Conservation (phyloP, 2,797 vertebrate genomes). For the Hyperoplus lanceolatus region DNA sequence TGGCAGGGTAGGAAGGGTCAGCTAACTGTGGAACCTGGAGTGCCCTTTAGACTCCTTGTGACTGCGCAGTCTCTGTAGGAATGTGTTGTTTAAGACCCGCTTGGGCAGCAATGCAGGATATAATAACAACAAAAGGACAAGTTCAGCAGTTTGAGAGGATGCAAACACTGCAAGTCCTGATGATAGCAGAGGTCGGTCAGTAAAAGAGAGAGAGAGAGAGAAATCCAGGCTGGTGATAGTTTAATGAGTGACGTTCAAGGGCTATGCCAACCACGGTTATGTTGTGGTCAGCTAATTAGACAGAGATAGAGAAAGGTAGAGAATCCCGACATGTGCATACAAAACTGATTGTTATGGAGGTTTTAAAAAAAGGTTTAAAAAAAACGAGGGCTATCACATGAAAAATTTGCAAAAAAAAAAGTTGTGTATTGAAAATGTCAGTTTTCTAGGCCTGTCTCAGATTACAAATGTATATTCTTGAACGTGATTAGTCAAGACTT, state of each 20-base stretch:
- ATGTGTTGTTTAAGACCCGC: slow-evolving; percentile 76
- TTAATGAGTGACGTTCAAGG: slow-evolving; percentile 12
- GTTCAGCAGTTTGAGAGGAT: slow-evolving; percentile 78
- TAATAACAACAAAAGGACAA: slow-evolving; percentile 69
- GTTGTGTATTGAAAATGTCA: background rate
- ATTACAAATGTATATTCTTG: no score
- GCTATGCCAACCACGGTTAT: background rate
- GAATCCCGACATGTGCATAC: slow-evolving; percentile 1
- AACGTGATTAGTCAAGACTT: no score
- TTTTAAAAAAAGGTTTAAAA: background rate
- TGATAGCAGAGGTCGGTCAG: slow-evolving; percentile 44
- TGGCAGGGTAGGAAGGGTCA: slow-evolving; percentile 44
- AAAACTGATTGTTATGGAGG: background rate
- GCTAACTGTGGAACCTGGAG: slow-evolving; percentile 47
- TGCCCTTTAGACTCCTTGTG: slow-evolving; percentile 80
- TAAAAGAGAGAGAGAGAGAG: background rate
- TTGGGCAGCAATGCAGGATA: slow-evolving; percentile 74
- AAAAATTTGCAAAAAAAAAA: background rate
- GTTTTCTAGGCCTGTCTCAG: background rate
- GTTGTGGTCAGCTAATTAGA: slow-evolving; percentile 7
- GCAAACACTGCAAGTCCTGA: slow-evolving; percentile 70
- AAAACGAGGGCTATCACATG: background rate
- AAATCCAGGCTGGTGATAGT: background rate
- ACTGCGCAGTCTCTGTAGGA: slow-evolving; percentile 60
- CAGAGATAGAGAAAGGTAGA: background rate